Percentiles rank a stretch among this genome's conserved stretches.
These are phyloP conservation scores for Epistrophe grossulariae DNA, from an alignment of 2,888 invertebrate species.

Conservation along the genomic window DNA sequence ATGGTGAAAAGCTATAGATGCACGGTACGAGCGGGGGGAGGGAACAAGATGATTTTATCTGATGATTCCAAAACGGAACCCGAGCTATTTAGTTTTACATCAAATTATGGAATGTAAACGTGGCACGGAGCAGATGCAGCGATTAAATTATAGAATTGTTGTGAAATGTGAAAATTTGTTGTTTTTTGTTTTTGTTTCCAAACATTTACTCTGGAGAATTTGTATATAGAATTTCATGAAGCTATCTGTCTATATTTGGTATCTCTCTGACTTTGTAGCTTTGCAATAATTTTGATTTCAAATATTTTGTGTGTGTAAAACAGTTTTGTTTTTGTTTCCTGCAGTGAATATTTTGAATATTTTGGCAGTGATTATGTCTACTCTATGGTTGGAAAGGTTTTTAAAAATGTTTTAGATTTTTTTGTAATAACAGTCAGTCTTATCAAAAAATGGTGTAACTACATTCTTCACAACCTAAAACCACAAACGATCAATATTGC, in stretches of 20 bases:
- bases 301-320: background rate
- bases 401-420: too few relatives aligned
- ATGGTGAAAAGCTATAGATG: background rate
- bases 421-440: too few relatives aligned
- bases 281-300: background rate
- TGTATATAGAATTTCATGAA: conserved; percentile 1
- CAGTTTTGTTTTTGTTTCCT: too few relatives aligned
- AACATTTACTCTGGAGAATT: background rate
- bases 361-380: too few relatives aligned
- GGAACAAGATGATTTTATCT: conserved; percentile 68
- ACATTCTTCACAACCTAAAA: too few relatives aligned
- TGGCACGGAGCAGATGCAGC: conserved; percentile 65
- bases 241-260: background rate
- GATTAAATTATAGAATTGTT: conserved; percentile 71
- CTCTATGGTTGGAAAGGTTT: too few relatives aligned
- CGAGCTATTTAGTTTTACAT: conserved; percentile 73
- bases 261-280: background rate
- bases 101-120: conserved; percentile 75
- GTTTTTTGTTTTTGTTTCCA: background rate
- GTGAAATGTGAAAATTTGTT: conserved; percentile 70
- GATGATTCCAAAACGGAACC: conserved; percentile 7
- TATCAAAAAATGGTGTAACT: too few relatives aligned
- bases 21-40: conserved; percentile 1
- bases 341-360: too few relatives aligned
- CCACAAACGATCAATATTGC: too few relatives aligned